phyloP scores from a whole-genome alignment of 1,140 invertebrate species.

The Episyrphus balteatus region DNA sequence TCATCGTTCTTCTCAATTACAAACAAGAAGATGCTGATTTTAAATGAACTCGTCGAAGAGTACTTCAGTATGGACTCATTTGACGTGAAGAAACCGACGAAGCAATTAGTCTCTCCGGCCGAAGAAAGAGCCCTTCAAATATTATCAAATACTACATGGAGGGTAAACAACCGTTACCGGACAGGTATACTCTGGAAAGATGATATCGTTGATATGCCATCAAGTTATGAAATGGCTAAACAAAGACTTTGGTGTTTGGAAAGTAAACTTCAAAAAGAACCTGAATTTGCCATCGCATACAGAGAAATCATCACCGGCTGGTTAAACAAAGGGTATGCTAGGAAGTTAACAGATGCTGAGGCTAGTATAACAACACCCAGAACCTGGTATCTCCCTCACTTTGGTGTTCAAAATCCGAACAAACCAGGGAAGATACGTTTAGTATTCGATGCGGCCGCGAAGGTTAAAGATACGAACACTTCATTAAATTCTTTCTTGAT shows the following conservation, averaged over 20 bases:
- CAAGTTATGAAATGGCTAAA: background rate
- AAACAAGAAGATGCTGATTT: background rate
- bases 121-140: background rate
- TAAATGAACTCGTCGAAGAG: background rate
- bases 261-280: background rate
- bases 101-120: background rate
- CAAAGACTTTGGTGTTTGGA: background rate
- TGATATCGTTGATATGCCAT: background rate
- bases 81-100: background rate
- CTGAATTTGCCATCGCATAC: slow-evolving; percentile 2
- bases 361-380: background rate
- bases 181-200: background rate
- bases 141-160: background rate
- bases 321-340: slow-evolving; percentile 3
- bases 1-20: background rate
- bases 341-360: background rate
- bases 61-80: background rate
- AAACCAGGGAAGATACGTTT: slow-evolving; percentile 17
- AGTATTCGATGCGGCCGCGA: slow-evolving; percentile 18
- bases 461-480: slow-evolving; percentile 5
- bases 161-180: background rate
- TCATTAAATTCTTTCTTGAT: slow-evolving; percentile 16
- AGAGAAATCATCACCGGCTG: background rate
- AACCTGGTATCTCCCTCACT: slow-evolving; percentile 25
- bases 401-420: slow-evolving; percentile 15